Percentiles rank a stretch among this genome's conserved stretches.
Evolutionary conservation across 2,113 vertebrate genomes (phyloP).

Genomic region (Bambusicola thoracicus): DNA sequence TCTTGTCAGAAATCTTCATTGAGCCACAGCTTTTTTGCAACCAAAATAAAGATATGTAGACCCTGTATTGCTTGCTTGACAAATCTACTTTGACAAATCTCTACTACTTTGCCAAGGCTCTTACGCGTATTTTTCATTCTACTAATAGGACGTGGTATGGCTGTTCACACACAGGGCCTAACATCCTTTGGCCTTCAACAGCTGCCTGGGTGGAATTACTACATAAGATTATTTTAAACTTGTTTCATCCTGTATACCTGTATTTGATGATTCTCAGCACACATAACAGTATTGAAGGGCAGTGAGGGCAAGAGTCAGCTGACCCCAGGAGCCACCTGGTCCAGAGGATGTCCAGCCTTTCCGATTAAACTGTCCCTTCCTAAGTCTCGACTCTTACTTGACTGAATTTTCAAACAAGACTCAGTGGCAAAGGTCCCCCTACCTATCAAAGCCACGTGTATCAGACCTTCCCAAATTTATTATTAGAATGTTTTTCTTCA

Average conservation of each 20-base stretch:
- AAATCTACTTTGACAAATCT: too few relatives aligned
- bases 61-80: accelerated
- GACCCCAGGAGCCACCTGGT: background rate
- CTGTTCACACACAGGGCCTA: background rate
- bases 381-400: background rate
- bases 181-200: background rate
- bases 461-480: background rate
- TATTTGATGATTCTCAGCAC: background rate
- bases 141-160: background rate
- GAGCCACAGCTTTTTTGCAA: background rate
- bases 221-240: background rate
- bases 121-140: background rate
- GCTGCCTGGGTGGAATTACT: background rate
- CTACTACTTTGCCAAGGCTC: background rate
- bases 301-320: background rate
- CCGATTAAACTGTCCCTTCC: background rate
- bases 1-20: background rate
- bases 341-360: background rate
- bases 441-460: background rate
- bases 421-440: background rate
- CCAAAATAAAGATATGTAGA: background rate
- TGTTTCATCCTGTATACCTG: background rate
- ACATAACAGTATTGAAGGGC: background rate
- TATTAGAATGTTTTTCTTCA: background rate
- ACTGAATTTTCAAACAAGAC: background rate